phyloP scores from a whole-genome alignment of 2,888 invertebrate species.

The Rotaria magnacalcarata region DNA sequence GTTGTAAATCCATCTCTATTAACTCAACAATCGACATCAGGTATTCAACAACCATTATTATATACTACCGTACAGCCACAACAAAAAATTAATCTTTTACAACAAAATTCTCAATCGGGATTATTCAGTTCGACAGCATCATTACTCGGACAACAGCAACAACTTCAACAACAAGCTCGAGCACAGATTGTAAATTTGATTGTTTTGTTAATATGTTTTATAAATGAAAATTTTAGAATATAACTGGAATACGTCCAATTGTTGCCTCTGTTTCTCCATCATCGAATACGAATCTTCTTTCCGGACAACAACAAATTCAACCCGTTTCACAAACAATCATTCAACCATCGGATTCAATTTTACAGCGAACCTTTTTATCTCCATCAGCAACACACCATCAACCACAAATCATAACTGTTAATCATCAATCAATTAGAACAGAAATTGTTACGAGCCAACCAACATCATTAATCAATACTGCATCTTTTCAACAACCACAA shows the following conservation, averaged over 20 bases:
- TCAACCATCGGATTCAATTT: not conserved
- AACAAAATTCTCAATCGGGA: not conserved
- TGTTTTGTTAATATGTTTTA: no score
- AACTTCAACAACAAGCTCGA: not conserved
- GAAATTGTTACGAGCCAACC: not conserved
- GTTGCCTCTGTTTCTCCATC: not conserved
- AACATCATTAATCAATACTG: not conserved
- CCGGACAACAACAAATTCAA: slow-evolving; percentile 11
- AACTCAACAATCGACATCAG: not conserved
- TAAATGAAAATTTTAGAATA: not conserved
- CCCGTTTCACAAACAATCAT: not conserved
- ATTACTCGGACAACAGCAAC: not conserved
- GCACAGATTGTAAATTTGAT: not conserved
- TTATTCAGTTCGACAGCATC: not conserved
- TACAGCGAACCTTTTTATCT: not conserved
- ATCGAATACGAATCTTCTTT: not conserved
- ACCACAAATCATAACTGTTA: not conserved
- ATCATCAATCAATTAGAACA: not conserved
- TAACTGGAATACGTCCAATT: not conserved
- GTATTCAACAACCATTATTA: slow-evolving; percentile 6
- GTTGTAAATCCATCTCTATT: not conserved
- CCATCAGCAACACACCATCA: not conserved
- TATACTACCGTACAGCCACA: not conserved
- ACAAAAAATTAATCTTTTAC: slow-evolving; percentile 12
- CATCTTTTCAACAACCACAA: not conserved